A percentile compares a stretch with the other conserved stretches of the same genome.
Evolutionary conservation across 2,797 vertebrate genomes (phyloP).

Genomic region (Pristis pectinata): DNA sequence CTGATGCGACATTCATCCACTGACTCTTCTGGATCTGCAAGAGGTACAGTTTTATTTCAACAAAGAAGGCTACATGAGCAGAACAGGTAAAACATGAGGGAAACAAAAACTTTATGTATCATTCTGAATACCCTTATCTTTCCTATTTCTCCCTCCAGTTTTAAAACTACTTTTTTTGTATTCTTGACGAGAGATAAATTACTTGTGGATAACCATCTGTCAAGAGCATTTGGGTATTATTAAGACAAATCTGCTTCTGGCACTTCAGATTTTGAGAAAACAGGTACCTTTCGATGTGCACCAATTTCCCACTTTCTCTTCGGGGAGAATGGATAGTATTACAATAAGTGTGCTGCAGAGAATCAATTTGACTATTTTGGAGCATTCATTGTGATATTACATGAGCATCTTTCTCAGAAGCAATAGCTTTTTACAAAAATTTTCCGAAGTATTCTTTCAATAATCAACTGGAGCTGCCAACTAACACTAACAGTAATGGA

Average conservation of each 20-base stretch:
- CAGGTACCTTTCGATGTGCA: not conserved
- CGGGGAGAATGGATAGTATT: not conserved
- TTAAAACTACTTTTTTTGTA: not conserved
- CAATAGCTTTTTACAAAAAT: not conserved
- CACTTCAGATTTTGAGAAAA: not conserved
- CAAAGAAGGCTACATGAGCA: not conserved
- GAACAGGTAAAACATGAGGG: not conserved
- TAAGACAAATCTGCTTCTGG: not conserved
- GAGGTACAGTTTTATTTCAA: not conserved
- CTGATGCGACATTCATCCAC: too few relatives aligned
- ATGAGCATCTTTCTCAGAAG: too few relatives aligned
- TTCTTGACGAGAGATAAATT: not conserved
- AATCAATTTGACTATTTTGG: not conserved
- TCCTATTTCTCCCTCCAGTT: not conserved
- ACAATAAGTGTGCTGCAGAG: not conserved
- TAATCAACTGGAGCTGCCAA: not conserved
- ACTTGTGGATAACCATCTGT: not conserved
- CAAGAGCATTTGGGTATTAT: not conserved
- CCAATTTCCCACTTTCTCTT: conserved; percentile 2
- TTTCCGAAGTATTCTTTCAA: not conserved
- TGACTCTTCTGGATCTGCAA: too few relatives aligned
- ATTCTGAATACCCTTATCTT: not conserved
- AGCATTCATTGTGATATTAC: not conserved
- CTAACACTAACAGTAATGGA: not conserved
- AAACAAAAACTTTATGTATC: not conserved